Base-by-base conservation (phyloP, 1,140 invertebrate genomes). In the Sycophaga agraensis region DNA sequence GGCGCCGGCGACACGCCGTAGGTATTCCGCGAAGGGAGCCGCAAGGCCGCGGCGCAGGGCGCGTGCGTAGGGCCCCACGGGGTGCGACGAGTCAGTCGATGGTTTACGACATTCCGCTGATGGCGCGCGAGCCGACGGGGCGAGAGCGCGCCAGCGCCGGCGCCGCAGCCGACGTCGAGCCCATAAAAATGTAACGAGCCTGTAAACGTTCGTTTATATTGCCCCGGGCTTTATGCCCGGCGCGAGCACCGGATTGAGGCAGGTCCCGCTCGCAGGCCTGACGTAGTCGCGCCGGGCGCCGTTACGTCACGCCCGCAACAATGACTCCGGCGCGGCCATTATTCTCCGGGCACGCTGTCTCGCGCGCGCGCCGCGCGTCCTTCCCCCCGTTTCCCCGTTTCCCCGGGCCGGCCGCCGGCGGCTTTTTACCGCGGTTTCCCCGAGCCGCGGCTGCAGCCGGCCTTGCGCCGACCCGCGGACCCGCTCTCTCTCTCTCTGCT, bases 171-270 rank as follows among this genome's bases (percentile, higher is more conserved):
- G 75, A 66, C 76, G 74, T 75, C 75, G 76, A 78, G 76, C 73
- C 70, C 79, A 80, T 81, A 81, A 81, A 81, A 81, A 81, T 80
- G 78, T 80, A 81, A 81, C 79, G 79, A 81, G 79, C 78, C 74
- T 79, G 79, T 81, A 81, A 81, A 80, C 79, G 79, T 77, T 81
- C 77, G 74, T 76, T 81, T 80, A 78, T 80, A 81, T 79, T 74
- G 78, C 72, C 73, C 73, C 75, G 28, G 77, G 70, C 74, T 76
- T 78, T 78, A 77, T 73, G 66, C 75, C 68, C 74, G 70, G 42
- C 68, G 28, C 7, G 39, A 22, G 12, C 19, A 7, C 21, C 26
- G 70, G 69, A 74, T 79, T 79, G 73, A 71, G 79, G 75, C 70
- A 80, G 78, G 77, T 81, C 76, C 46, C 34, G 55, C n/a, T 11